A percentile compares a stretch with the other conserved stretches of the same genome.
Conservation (phyloP, 2,113 vertebrate species). For the Heterotilapia buettikoferi region DNA sequence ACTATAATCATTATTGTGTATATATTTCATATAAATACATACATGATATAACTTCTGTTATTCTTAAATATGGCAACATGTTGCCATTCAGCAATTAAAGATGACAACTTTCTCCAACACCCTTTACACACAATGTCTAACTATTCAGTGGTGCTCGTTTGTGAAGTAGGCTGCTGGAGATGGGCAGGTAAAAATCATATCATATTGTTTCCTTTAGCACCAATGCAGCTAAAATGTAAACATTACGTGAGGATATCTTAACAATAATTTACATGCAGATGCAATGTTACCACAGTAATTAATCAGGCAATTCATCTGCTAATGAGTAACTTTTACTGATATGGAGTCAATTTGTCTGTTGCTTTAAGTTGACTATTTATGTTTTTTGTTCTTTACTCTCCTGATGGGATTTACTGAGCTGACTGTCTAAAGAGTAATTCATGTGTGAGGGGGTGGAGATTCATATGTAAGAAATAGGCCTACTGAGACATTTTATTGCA, state of each 20-base stretch:
- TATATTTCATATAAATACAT: background rate
- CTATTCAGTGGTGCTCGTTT: rapidly evolving
- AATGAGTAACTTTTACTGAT: background rate
- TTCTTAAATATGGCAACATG: background rate
- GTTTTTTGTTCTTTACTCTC: background rate
- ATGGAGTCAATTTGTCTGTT: background rate
- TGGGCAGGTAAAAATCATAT: background rate
- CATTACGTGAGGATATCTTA: background rate
- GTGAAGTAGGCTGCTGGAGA: background rate
- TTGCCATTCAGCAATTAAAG: background rate
- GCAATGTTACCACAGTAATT: background rate
- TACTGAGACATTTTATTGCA: background rate
- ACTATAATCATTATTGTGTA: background rate
- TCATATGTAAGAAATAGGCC: background rate
- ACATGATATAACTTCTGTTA: background rate
- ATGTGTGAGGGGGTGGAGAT: background rate
- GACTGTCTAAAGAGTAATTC: background rate
- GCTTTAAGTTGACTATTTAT: background rate
- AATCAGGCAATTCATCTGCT: background rate
- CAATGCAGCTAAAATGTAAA: background rate
- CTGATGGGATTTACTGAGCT: background rate
- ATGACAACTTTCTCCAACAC: background rate
- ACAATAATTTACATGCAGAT: background rate
- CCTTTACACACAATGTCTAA: background rate
- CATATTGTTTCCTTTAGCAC: rapidly evolving